These are phyloP conservation scores for Thryonomys swinderianus DNA, from an alignment of 2,113 vertebrate genomes.

Conservation along the genomic window DNA sequence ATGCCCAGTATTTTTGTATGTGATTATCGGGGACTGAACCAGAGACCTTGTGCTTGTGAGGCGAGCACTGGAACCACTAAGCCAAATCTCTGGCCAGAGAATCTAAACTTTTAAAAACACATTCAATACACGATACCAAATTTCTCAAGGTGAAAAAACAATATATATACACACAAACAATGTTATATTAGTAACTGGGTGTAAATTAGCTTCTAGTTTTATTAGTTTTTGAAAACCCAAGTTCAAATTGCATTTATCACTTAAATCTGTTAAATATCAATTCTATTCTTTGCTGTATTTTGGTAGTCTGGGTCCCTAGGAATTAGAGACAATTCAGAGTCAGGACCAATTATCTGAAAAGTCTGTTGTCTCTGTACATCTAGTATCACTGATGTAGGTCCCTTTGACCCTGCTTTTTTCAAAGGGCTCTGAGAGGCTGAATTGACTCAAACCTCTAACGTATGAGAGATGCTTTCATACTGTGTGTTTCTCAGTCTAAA, in stretches of 20 bases:
- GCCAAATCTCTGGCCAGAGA: no score
- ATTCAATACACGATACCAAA: not conserved
- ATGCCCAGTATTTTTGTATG: no score
- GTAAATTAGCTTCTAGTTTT: not conserved
- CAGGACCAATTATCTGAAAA: not conserved
- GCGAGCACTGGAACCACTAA: no score
- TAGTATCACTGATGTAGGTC: not conserved
- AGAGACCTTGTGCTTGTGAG: no score
- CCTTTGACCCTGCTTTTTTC: not conserved
- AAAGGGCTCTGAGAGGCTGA: not conserved
- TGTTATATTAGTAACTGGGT: no score
- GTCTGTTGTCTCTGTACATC: not conserved
- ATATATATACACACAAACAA: not conserved
- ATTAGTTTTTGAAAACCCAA: not conserved
- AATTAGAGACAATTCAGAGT: not conserved
- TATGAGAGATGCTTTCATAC: not conserved
- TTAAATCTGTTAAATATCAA: not conserved
- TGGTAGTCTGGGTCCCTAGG: not conserved
- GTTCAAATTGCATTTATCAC: not conserved
- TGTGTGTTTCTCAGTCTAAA: not conserved
- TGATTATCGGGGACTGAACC: no score
- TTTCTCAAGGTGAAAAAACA: not conserved
- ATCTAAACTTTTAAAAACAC: not conserved
- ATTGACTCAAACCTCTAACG: not conserved
- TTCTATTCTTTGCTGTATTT: not conserved